Evolutionary conservation across 35 echinoderm and acorn worm species (phyloP).

Genomic region (Apostichopus californicus): DNA sequence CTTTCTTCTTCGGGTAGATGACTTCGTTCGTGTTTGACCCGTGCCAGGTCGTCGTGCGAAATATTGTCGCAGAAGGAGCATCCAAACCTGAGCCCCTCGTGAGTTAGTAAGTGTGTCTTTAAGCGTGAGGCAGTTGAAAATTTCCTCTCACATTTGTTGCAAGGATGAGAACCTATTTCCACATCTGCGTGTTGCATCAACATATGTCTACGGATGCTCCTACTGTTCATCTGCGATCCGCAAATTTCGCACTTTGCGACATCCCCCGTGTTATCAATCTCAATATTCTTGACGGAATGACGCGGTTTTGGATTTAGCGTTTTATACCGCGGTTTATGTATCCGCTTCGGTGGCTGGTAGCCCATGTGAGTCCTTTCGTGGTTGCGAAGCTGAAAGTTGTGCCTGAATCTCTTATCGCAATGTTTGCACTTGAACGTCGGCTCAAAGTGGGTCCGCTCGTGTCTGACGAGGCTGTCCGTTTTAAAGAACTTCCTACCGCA

Average conservation of each 20-base stretch:
- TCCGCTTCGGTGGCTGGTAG: neutral
- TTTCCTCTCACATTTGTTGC: neutral
- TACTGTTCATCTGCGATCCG: neutral
- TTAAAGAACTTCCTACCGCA: conserved; percentile 19
- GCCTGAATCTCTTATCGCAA: conserved; percentile 20
- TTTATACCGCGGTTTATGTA: conserved; percentile 28
- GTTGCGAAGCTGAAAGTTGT: conserved; percentile 17
- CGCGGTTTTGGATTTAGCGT: conserved; percentile 4
- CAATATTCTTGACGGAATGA: neutral
- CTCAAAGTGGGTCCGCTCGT: neutral
- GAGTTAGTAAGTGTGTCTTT: neutral
- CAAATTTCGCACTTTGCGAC: neutral
- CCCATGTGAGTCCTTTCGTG: conserved; percentile 7
- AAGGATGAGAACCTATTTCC: neutral
- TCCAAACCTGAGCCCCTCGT: neutral
- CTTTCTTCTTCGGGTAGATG: neutral
- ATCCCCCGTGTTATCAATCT: neutral
- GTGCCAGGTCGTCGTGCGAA: neutral
- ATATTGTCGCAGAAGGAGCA: neutral
- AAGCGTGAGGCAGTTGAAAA: neutral
- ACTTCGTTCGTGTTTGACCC: neutral
- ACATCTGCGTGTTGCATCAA: conserved; percentile 5
- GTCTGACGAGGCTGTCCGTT: neutral
- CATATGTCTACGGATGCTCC: conserved; percentile 23
- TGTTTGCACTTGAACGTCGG: conserved; percentile 4